Base-by-base conservation (phyloP, 2,113 vertebrate genomes). In the Hyla sarda region DNA sequence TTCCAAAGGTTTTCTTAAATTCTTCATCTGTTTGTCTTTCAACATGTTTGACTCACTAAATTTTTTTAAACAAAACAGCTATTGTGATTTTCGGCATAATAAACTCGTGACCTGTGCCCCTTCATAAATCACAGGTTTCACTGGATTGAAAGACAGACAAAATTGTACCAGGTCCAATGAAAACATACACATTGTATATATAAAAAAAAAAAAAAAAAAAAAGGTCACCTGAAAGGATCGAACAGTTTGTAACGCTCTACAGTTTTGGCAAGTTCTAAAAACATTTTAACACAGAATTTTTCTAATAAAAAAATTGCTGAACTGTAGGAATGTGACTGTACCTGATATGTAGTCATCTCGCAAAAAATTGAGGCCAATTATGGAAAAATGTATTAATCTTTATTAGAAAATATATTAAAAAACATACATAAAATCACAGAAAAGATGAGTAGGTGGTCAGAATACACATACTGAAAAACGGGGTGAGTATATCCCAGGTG, bases 11-110 rank as follows among this genome's bases (percentile, higher is more conserved):
- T 90, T 88, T 89, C 90, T 84, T 89, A 90, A 90, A 89, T 82
- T 79, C 81, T 84, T 89, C 87, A 86, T 83, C 88, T 90, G 88
- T 90, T 91, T 92, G 91, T 90, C 90, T 92, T 91, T 92, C 89
- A 90, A 89, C 88, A 91, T 87, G 87, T 88, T 90, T 90, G 25
- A 80, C 74, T 89, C 89, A 89, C 88, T 90, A 89, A 87, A 89
- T 89, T 90, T 81, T 89, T 90, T 89, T 72, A 88, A 91, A 86
- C 80, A 89, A 91, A 93, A 84, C 10, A 50, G 52, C 88, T 82
- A 89, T 90, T 90, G 89, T 90, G 88, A 92, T 91, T 90, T 90
- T 90, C 79, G 88, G 86, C 86, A 90, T 80, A 92, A 92, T 72
- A 90, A 87, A 90, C 89, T 90, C 48, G 82, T 91, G 90, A 91